These are phyloP conservation scores for Tetheella fluctuosa DNA, from an alignment of 2,888 invertebrate genomes.

Conservation along the genomic window DNA sequence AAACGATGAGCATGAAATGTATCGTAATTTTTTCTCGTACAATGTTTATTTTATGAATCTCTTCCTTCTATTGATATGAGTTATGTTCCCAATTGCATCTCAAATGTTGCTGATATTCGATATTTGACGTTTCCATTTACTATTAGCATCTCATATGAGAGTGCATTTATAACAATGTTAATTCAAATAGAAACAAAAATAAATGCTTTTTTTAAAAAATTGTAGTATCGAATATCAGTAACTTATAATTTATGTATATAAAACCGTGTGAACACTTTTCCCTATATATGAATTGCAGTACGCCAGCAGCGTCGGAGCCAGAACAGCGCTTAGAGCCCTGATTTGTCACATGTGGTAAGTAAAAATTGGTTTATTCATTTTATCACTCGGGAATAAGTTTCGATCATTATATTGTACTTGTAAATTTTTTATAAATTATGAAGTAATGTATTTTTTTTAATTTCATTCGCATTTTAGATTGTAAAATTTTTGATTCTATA, in stretches of 20 bases:
- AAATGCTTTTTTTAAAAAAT: neutral
- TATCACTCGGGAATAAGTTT: neutral
- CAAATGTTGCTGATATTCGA: slow-evolving; percentile 44
- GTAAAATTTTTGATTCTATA: no score
- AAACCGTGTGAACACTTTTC: slow-evolving; percentile 57
- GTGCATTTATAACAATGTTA: slow-evolving; percentile 11
- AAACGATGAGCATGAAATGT: slow-evolving; percentile 1
- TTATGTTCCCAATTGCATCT: slow-evolving; percentile 30
- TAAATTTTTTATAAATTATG: no score
- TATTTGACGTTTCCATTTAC: slow-evolving; percentile 14
- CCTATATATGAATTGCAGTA: slow-evolving; percentile 88
- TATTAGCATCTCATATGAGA: neutral
- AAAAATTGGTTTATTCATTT: slow-evolving; percentile 8
- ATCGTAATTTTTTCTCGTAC: slow-evolving; percentile 11
- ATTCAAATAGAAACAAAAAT: no score
- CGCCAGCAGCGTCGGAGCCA: slow-evolving; percentile 95
- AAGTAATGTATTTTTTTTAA: no score
- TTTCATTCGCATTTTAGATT: no score
- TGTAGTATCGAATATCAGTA: slow-evolving; percentile 47
- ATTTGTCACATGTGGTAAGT: slow-evolving; percentile 70
- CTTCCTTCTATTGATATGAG: slow-evolving; percentile 27
- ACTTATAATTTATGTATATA: slow-evolving; percentile 49
- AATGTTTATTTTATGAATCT: slow-evolving; percentile 28
- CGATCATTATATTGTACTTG: no score
- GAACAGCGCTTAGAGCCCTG: slow-evolving; percentile 89